These are phyloP conservation scores for Callyntrura guangdongensis DNA, from an alignment of 2,888 invertebrate species.

Conservation along the genomic window DNA sequence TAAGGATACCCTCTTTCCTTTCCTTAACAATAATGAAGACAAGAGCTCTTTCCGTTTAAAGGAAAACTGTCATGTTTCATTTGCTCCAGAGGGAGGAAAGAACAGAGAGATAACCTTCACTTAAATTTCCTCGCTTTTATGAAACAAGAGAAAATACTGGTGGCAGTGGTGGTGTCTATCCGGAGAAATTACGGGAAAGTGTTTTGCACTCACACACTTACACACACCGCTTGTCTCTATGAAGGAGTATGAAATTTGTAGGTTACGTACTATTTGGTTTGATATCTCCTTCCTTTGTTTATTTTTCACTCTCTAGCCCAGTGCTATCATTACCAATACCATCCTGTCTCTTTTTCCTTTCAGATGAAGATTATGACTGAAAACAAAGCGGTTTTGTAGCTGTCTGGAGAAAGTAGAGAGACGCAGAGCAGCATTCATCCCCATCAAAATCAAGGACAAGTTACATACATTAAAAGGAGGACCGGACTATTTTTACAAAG, in stretches of 20 bases:
- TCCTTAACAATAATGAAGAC: neutral
- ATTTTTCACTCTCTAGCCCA: neutral
- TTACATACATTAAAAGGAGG: neutral
- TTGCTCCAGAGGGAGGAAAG: too few relatives aligned
- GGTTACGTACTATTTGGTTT: neutral
- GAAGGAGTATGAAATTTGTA: neutral
- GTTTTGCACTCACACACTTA: too few relatives aligned
- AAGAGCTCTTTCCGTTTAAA: slow-evolving; percentile 26
- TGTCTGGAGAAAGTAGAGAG: neutral
- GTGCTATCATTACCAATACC: too few relatives aligned
- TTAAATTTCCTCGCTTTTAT: too few relatives aligned
- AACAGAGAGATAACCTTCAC: too few relatives aligned
- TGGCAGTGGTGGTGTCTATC: neutral
- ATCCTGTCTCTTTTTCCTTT: too few relatives aligned
- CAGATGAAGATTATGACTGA: slow-evolving; percentile 7
- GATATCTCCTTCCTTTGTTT: neutral
- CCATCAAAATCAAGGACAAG: slow-evolving; percentile 8
- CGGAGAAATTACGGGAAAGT: slow-evolving; percentile 9
- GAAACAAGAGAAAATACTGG: neutral
- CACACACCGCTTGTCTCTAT: neutral
- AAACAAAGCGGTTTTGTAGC: neutral
- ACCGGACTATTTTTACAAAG: neutral
- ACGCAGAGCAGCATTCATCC: too few relatives aligned
- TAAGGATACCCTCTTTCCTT: neutral
- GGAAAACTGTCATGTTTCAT: slow-evolving; percentile 46